Conservation (phyloP, 2,113 vertebrate species). For the Laticauda colubrina region DNA sequence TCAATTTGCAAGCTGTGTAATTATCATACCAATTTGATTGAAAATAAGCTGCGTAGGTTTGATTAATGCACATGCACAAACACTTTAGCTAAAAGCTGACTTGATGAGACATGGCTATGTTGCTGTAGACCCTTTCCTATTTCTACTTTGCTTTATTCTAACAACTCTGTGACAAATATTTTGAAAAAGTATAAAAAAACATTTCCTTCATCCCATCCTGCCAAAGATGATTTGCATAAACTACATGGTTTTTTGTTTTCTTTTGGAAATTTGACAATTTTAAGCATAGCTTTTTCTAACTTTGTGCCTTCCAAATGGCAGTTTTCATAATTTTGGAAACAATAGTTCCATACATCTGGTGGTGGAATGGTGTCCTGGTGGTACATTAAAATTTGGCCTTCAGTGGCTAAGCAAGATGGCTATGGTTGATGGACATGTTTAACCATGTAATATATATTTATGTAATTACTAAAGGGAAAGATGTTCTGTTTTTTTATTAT, state of each 20-base stretch:
- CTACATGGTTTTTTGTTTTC: neutral
- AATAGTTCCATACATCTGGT: neutral
- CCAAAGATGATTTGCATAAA: neutral
- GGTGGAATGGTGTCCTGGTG: neutral
- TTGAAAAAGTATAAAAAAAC: neutral
- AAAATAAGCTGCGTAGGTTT: neutral
- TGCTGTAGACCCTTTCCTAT: neutral
- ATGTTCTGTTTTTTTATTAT: neutral
- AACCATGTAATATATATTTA: neutral
- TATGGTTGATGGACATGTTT: neutral
- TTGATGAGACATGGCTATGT: neutral
- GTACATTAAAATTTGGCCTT: neutral
- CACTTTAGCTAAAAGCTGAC: neutral
- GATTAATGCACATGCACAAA: neutral
- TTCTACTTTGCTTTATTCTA: neutral
- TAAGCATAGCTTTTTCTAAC: neutral
- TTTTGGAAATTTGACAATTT: neutral
- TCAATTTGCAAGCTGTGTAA: neutral
- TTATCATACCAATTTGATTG: neutral
- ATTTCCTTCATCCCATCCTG: neutral
- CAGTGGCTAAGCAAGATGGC: too few relatives aligned
- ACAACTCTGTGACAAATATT: neutral
- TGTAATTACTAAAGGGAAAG: slow-evolving; percentile 18
- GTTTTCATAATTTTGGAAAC: neutral
- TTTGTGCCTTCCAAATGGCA: neutral